phyloP scores from a whole-genome alignment of 92 coral and sea anemone genomes.

The Scolanthus callimorphus region DNA sequence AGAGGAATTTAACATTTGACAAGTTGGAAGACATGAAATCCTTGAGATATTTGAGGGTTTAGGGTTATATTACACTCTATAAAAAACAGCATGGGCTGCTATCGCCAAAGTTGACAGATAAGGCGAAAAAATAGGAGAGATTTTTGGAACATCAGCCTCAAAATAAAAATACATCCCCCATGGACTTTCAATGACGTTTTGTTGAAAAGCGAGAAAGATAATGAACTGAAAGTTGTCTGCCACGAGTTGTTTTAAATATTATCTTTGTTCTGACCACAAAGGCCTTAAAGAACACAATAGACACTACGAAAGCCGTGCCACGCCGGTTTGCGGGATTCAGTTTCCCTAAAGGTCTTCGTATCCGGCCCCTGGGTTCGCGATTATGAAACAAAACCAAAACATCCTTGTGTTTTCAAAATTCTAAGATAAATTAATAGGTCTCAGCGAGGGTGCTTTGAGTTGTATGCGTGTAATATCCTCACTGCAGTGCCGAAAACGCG shows the following conservation, averaged over 20 bases:
- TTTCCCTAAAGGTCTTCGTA: constrained; percentile 1
- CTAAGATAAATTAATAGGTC: constrained; percentile 10
- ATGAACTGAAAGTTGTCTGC: constrained; percentile 6
- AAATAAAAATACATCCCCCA: constrained; percentile 4
- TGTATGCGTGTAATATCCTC: constrained; percentile 10
- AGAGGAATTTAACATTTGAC: neutral
- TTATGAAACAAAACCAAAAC: constrained; percentile 19
- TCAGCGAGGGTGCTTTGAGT: constrained; percentile 11
- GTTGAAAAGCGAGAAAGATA: constrained; percentile 10
- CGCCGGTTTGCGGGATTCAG: constrained; percentile 9
- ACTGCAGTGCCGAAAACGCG: neutral
- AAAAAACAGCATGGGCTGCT: neutral
- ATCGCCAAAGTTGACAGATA: neutral
- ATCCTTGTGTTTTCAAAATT: constrained; percentile 34
- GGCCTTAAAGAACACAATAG: neutral
- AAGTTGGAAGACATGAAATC: neutral
- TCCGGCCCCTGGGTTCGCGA: constrained; percentile 35
- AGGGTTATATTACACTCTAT: neutral
- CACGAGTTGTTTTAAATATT: neutral
- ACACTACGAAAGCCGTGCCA: neutral
- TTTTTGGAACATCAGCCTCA: neutral
- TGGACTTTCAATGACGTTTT: constrained; percentile 26
- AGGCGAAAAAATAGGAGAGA: neutral
- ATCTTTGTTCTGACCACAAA: neutral
- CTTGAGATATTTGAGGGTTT: neutral